Conservation (phyloP, 2,797 vertebrate genomes). For the Sebastes minor region DNA sequence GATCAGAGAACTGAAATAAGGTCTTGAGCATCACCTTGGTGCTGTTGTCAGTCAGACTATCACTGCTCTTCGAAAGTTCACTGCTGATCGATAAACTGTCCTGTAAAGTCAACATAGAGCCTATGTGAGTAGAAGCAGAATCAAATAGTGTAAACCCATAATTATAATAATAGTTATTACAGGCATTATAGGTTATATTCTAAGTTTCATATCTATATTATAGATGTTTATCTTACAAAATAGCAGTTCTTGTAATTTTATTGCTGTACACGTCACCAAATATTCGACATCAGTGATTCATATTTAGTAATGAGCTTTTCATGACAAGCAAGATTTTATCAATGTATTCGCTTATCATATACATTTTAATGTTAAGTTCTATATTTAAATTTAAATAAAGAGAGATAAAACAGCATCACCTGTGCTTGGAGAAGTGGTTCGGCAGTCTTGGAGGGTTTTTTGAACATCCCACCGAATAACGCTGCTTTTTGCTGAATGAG, state of each 20-base stretch:
- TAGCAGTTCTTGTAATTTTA: background rate
- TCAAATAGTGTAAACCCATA: background rate
- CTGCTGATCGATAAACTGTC: slow-evolving; percentile 33
- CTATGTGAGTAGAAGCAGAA: background rate
- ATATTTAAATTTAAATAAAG: background rate
- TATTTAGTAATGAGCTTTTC: background rate
- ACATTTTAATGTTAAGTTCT: background rate
- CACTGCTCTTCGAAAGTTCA: slow-evolving; percentile 62
- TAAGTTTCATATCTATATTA: background rate
- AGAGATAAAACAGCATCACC: slow-evolving; percentile 25
- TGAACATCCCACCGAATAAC: slow-evolving; percentile 67
- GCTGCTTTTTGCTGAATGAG: slow-evolving; percentile 53
- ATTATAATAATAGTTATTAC: background rate
- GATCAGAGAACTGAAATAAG: background rate
- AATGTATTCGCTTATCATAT: too few relatives aligned
- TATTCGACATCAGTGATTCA: background rate
- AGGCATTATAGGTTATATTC: background rate
- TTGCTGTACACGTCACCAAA: background rate
- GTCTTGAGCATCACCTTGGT: slow-evolving; percentile 41
- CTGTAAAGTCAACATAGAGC: slow-evolving; percentile 23
- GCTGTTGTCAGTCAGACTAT: slow-evolving; percentile 51
- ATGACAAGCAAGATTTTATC: background rate
- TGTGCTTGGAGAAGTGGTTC: slow-evolving; percentile 32
- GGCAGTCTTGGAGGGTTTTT: slow-evolving; percentile 46
- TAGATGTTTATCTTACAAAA: background rate